Conservation (phyloP, 2,797 vertebrate species). For the Nannoperca obscura region DNA sequence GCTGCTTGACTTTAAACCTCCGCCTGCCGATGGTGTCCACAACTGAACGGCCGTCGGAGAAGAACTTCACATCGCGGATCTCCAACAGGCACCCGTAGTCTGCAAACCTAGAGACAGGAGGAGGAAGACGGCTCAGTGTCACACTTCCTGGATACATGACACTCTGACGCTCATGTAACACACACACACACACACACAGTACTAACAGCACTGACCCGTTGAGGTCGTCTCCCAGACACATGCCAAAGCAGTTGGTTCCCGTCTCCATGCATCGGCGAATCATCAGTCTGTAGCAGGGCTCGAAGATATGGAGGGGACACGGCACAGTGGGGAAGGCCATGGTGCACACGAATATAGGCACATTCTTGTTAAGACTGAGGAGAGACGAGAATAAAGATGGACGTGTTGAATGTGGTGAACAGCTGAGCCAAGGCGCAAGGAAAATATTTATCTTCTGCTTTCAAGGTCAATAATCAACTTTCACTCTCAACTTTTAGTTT, state of each 20-base stretch:
- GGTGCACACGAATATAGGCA: constrained; percentile 96
- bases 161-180: background rate
- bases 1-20: constrained; percentile 91
- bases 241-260: constrained; percentile 93
- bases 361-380: constrained; percentile 92
- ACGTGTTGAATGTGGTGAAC: background rate
- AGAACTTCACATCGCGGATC: constrained; percentile 92
- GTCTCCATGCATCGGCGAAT: constrained; percentile 95
- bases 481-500: background rate
- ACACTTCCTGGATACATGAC: background rate
- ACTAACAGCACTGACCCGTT: constrained; percentile 81
- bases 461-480: background rate
- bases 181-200: background rate
- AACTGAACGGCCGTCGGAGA: constrained; percentile 93
- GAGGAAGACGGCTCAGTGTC: background rate
- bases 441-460: background rate
- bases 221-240: constrained; percentile 92
- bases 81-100: constrained; percentile 93
- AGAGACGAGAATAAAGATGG: background rate
- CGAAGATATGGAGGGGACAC: constrained; percentile 93
- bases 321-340: constrained; percentile 96
- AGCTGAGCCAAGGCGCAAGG: no score
- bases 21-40: constrained; percentile 91
- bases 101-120: constrained; percentile 81
- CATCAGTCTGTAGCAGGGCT: constrained; percentile 94